These are phyloP conservation scores for Agraylea sexmaculata DNA, from an alignment of 1,140 invertebrate species.

Conservation along the genomic window DNA sequence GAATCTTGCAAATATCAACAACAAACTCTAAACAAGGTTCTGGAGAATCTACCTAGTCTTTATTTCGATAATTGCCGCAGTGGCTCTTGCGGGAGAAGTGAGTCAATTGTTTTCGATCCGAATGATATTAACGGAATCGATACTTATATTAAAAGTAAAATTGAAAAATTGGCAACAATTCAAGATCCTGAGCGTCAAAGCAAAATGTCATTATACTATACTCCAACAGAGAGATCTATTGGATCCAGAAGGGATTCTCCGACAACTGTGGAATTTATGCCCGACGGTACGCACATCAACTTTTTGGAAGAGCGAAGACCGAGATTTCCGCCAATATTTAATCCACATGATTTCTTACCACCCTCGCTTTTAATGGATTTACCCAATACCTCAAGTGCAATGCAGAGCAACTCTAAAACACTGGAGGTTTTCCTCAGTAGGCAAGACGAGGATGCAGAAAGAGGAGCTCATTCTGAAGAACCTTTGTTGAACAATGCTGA, in stretches of 20 bases:
- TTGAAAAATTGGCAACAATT: conserved; percentile 38
- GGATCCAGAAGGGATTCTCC: conserved; percentile 33
- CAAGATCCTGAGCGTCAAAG: conserved; percentile 46
- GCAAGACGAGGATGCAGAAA: conserved; percentile 25
- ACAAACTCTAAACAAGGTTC: conserved; percentile 83
- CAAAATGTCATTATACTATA: conserved; percentile 64
- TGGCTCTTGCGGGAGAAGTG: conserved; percentile 69
- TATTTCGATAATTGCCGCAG: conserved; percentile 88
- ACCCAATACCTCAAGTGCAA: no score
- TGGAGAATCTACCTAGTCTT: conserved; percentile 85
- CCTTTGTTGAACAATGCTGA: conserved; percentile 32
- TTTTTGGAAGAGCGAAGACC: conserved; percentile 43
- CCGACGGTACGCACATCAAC: conserved; percentile 47
- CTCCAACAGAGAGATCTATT: conserved; percentile 53
- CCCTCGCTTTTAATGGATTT: conserved; percentile 24
- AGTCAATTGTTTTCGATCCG: conserved; percentile 62
- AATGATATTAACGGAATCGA: conserved; percentile 47
- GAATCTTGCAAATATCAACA: conserved; percentile 94
- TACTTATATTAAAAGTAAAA: conserved; percentile 53
- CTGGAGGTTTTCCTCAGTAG: no score
- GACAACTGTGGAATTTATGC: conserved; percentile 21
- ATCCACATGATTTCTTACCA: conserved; percentile 26
- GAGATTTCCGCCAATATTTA: conserved; percentile 19
- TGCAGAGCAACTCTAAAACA: no score
- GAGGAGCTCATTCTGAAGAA: conserved; percentile 31